A percentile compares a stretch with the other conserved stretches of the same genome.
Conservation (phyloP, 2,888 invertebrate species). For the Xanthorhoe spadicearia region DNA sequence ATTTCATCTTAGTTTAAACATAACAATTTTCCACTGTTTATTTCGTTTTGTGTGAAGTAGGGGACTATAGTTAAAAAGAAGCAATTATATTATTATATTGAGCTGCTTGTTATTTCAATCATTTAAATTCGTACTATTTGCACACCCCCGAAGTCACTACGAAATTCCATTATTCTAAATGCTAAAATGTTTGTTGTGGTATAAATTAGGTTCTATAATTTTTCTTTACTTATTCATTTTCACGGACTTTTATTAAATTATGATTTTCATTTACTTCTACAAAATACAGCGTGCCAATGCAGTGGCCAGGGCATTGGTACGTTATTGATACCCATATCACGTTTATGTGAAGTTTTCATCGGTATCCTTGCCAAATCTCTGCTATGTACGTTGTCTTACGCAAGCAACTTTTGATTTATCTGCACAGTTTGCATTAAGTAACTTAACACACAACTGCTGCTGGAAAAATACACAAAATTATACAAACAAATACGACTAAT, state of each 20-base stretch:
- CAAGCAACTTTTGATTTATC: conserved; percentile 29
- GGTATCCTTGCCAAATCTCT: conserved; percentile 32
- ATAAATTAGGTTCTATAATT: no score
- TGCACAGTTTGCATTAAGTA: conserved; percentile 16
- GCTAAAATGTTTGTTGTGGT: no score
- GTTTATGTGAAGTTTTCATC: conserved; percentile 29
- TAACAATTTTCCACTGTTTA: not conserved
- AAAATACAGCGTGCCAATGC: conserved; percentile 2
- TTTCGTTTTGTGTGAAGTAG: not conserved
- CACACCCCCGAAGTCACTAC: not conserved
- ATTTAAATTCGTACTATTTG: not conserved
- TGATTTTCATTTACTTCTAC: not conserved
- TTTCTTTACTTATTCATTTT: no score
- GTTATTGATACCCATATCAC: conserved; percentile 29
- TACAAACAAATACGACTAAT: no score
- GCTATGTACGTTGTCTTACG: conserved; percentile 26
- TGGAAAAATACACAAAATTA: conserved; percentile 2
- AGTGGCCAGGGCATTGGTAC: conserved; percentile 17
- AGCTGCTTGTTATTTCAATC: not conserved
- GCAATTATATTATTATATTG: not conserved
- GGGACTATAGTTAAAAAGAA: not conserved
- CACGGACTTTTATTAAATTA: not conserved
- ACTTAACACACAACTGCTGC: conserved; percentile 4
- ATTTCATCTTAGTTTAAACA: not conserved
- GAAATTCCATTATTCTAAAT: no score